phyloP scores from a whole-genome alignment of 2,113 vertebrate species.

The Platysternon megacephalum region DNA sequence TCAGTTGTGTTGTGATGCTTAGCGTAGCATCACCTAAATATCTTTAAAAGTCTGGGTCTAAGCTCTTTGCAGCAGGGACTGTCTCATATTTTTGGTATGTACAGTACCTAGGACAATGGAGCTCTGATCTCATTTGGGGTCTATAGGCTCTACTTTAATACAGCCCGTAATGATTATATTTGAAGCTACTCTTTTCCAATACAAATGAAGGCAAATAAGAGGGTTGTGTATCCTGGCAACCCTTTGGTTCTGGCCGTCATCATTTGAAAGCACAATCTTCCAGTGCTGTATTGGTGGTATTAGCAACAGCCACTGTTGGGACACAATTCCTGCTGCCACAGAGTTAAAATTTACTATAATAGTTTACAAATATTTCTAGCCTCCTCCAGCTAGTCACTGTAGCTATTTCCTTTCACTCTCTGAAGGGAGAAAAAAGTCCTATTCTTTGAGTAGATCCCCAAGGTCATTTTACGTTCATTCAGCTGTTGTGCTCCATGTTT shows the following conservation, averaged over 20 bases:
- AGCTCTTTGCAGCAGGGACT: not conserved
- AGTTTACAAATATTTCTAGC: slow-evolving; percentile 71
- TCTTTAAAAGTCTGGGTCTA: not conserved
- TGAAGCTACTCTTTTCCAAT: not conserved
- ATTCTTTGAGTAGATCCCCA: slow-evolving; percentile 44
- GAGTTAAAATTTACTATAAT: slow-evolving; percentile 71
- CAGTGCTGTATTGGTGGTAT: slow-evolving; percentile 8
- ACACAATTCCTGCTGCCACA: slow-evolving; percentile 50
- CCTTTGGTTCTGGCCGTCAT: slow-evolving; percentile 11
- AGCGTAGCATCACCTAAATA: not conserved
- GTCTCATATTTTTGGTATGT: not conserved
- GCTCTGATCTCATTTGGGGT: not conserved
- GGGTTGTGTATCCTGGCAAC: slow-evolving; percentile 10
- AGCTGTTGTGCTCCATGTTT: not conserved
- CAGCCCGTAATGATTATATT: slow-evolving; percentile 1
- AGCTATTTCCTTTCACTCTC: slow-evolving; percentile 57
- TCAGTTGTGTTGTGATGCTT: not conserved
- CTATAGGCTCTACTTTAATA: not conserved
- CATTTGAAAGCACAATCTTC: slow-evolving; percentile 32
- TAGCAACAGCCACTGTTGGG: slow-evolving; percentile 60
- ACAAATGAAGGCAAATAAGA: slow-evolving; percentile 34
- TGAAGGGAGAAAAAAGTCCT: slow-evolving; percentile 31
- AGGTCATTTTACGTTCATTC: slow-evolving; percentile 1
- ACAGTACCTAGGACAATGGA: not conserved
- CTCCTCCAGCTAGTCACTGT: slow-evolving; percentile 42